A percentile compares a stretch with the other conserved stretches of the same genome.
Evolutionary conservation across 2,113 vertebrate genomes (phyloP).

Genomic region (Forbesichthys agassizii): DNA sequence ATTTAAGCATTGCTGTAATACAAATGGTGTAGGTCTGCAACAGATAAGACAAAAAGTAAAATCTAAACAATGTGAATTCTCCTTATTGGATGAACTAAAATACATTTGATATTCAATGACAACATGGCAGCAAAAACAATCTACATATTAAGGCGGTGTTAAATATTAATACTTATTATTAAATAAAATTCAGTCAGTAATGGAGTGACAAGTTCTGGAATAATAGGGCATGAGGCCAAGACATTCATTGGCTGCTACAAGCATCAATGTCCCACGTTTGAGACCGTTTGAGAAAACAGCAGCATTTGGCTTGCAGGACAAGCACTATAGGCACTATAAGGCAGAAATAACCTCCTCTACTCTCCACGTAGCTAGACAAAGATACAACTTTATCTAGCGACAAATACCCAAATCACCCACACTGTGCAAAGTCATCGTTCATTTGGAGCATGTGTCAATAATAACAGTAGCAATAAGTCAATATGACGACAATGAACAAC

Average conservation of each 20-base stretch:
- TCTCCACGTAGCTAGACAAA: neutral
- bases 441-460: conserved; percentile 20
- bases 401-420: conserved; percentile 5
- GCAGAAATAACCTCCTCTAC: conserved; percentile 31
- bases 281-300: conserved; percentile 3
- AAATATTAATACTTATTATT: too few species aligned
- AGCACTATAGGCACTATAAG: conserved; percentile 77
- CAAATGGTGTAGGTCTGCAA: conserved; percentile 40
- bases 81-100: neutral
- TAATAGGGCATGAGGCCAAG: neutral
- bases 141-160: too few species aligned
- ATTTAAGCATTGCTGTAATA: conserved; percentile 48
- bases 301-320: conserved; percentile 56
- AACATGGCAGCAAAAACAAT: too few species aligned
- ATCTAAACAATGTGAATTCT: neutral
- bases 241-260: neutral
- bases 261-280: neutral
- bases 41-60: conserved; percentile 16
- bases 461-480: neutral
- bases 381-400: conserved; percentile 7
- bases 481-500: conserved; percentile 1
- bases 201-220: too few species aligned
- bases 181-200: too few species aligned
- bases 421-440: conserved; percentile 55
- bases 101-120: conserved; percentile 15